Evolutionary conservation across 2,113 vertebrate species (phyloP).

Genomic region (Hypocryptadius cinnamomeus): DNA sequence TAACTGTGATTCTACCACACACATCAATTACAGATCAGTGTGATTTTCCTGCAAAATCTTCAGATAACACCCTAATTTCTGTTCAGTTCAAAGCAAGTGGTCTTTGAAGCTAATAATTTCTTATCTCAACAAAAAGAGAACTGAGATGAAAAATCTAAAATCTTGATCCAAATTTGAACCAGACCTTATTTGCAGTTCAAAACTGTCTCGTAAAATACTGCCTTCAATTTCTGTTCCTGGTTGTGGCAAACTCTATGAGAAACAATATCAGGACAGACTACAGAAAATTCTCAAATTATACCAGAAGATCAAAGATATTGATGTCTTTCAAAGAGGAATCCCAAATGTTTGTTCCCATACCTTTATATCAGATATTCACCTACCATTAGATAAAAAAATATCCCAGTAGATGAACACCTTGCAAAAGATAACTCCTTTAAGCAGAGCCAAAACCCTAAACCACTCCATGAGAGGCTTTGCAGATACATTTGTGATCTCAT

Average conservation of each 20-base stretch:
- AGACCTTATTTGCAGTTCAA: neutral
- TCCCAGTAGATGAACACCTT: neutral
- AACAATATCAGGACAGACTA: neutral
- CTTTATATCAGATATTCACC: neutral
- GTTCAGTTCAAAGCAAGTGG: neutral
- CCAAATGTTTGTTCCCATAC: neutral
- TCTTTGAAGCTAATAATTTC: neutral
- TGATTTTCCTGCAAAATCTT: neutral
- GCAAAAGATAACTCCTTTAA: neutral
- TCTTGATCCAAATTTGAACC: neutral
- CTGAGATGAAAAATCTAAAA: neutral
- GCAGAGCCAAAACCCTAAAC: neutral
- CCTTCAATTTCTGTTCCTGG: neutral
- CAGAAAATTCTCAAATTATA: neutral
- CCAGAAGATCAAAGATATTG: neutral
- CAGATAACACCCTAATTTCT: neutral
- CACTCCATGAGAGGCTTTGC: neutral
- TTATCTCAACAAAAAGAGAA: neutral
- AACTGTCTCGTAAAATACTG: neutral
- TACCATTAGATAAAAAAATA: neutral
- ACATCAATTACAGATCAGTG: rapidly evolving
- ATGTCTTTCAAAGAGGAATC: neutral
- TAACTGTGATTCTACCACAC: neutral
- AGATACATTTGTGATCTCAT: neutral
- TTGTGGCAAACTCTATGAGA: neutral